Conservation (phyloP, 2,888 invertebrate species). For the Andrena dorsata region DNA sequence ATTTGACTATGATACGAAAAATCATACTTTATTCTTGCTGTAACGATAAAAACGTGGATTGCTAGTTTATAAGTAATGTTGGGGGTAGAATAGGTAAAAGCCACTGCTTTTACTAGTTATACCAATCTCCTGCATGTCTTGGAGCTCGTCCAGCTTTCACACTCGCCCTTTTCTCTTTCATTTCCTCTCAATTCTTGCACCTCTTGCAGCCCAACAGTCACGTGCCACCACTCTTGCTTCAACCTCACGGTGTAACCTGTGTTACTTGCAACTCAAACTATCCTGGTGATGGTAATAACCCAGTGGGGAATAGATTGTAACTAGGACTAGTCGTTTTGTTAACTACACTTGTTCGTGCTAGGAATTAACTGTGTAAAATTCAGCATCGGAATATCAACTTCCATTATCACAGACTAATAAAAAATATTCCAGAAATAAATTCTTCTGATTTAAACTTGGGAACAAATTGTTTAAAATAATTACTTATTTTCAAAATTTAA, state of each 20-base stretch:
- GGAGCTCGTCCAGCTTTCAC: slow-evolving; percentile 66
- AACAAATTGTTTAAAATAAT: no score
- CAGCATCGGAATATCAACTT: background rate
- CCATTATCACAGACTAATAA: background rate
- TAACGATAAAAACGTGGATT: background rate
- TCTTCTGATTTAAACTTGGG: background rate
- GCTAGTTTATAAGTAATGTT: slow-evolving; percentile 7
- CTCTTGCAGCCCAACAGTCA: slow-evolving; percentile 35
- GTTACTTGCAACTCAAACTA: slow-evolving; percentile 7
- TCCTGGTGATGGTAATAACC: slow-evolving; percentile 1
- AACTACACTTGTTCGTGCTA: background rate
- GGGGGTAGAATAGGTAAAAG: background rate
- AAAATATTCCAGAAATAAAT: background rate
- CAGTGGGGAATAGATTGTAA: slow-evolving; percentile 29
- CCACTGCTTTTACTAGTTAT: slow-evolving; percentile 42
- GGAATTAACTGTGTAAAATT: background rate
- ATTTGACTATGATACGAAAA: no score
- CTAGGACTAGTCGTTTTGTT: slow-evolving; percentile 11
- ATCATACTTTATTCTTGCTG: background rate
- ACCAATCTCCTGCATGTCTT: slow-evolving; percentile 69
- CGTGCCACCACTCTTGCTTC: slow-evolving; percentile 22
- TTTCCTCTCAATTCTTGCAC: slow-evolving; percentile 32
- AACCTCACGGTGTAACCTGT: slow-evolving; percentile 21
- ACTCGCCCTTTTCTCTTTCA: slow-evolving; percentile 34
- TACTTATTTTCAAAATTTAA: no score